These are phyloP conservation scores for Tenthredo livida DNA, from an alignment of 2,888 invertebrate genomes.

Conservation along the genomic window DNA sequence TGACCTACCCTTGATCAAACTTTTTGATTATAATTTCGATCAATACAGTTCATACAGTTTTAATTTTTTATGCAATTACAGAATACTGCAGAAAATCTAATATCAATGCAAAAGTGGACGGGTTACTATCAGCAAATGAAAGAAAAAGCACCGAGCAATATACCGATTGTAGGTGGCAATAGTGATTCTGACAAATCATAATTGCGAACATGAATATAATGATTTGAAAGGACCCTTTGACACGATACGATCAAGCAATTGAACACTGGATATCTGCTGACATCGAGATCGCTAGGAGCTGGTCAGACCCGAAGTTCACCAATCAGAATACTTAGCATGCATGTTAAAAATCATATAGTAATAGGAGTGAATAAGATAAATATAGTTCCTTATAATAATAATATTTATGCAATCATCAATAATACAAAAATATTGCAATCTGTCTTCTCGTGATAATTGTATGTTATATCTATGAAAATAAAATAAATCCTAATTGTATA, in stretches of 20 bases:
- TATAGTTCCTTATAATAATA: background rate
- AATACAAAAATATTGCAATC: background rate
- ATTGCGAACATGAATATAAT: background rate
- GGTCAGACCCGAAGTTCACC: background rate
- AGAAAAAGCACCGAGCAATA: no score
- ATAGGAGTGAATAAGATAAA: background rate
- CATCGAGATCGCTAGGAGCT: background rate
- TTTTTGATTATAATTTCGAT: no score
- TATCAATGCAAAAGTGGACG: no score
- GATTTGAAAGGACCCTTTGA: background rate
- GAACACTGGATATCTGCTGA: background rate
- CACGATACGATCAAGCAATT: background rate
- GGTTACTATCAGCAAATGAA: no score
- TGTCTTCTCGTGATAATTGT: background rate
- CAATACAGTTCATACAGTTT: no score
- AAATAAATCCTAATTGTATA: background rate
- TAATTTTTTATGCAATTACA: no score
- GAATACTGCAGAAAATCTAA: no score
- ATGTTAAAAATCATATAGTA: background rate
- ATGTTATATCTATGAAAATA: background rate
- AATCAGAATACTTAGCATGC: background rate
- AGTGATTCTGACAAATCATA: background rate
- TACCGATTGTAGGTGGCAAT: no score
- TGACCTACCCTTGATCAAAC: no score
- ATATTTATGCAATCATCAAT: background rate